phyloP scores from a whole-genome alignment of 2,113 vertebrate species.

The Corythornis madagascariensis region DNA sequence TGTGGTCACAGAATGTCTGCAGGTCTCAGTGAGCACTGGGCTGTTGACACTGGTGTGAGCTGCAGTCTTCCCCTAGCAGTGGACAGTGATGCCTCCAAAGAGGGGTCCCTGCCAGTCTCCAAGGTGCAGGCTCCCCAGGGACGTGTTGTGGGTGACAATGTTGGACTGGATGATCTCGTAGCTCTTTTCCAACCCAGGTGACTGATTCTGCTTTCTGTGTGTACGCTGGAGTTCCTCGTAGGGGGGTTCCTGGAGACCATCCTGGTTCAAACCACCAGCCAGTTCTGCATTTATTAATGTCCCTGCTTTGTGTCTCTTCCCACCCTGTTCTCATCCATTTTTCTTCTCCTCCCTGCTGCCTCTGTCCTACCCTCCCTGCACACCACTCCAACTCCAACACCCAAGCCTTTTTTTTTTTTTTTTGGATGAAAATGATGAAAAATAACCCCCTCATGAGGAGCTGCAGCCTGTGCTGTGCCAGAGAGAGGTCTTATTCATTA shows the following conservation, averaged over 20 bases:
- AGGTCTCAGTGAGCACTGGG: not conserved
- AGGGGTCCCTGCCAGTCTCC: not conserved
- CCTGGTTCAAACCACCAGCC: not conserved
- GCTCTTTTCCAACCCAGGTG: no score
- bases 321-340: not conserved
- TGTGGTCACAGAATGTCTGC: not conserved
- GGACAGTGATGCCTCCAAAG: not conserved
- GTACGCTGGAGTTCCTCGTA: not conserved
- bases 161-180: no score
- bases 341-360: not conserved
- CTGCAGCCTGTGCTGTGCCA: not conserved
- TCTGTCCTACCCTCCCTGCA: not conserved
- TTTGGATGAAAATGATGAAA: constrained; percentile 38
- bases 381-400: not conserved
- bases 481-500: constrained; percentile 66
- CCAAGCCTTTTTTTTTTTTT: not conserved
- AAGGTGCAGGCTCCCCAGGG: no score
- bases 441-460: constrained; percentile 53
- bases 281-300: not conserved
- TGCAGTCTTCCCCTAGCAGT: not conserved
- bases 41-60: no score
- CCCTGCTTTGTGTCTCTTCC: not conserved
- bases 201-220: not conserved
- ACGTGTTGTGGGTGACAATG: no score
- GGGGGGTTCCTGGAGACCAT: not conserved